Base-by-base conservation (phyloP, 2,113 vertebrate species). In the Beaufortia kweichowensis region DNA sequence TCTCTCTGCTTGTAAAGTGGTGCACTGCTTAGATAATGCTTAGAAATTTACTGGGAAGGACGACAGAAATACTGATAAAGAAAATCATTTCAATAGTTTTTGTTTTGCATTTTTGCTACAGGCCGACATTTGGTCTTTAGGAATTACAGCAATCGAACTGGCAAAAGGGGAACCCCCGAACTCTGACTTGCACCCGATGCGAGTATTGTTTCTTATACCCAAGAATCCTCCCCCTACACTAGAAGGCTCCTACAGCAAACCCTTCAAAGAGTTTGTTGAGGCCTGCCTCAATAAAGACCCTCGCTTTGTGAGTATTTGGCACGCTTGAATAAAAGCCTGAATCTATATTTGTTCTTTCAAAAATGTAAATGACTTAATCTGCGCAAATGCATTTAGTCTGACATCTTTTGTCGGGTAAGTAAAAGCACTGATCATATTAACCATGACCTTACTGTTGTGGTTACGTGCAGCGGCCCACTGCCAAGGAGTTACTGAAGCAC, bases 121-220 rank as follows among this genome's bases (percentile, higher is more conserved):
- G 97, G 97, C 97, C 19, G 97, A 99, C 77, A 99, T 99, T 85
- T 99, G 97, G 97, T 99, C 97, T 2, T 88, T 99, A 86, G 97
- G 97, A 67, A 99, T 98, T 85, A 98, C 97, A 8, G 97, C 97
- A 69, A 99, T 99, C 28, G 97, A 99, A 83, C 80, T 99, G 84
- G 97, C 97, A 60, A 99, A 99, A 80, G 97, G 96, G 66, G 97
- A 99, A 83, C 97, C 97, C 2, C 97, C 97, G 1, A 98, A 99
- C 89, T 99, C 97, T 0, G 97, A 99, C 66, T 88, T 99, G 2
- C 97, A 99, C 85, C 97, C 97, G 62, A 99, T 99, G 97, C 94
- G 97, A 6, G 97, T 99, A 85, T 92, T 99, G 57, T 99, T 99
- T 86, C 91, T 98, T 79, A 99, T 99, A 71, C 97, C 97, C 19